phyloP scores from a whole-genome alignment of 2,797 vertebrate genomes.

The Peromyscus eremicus region DNA sequence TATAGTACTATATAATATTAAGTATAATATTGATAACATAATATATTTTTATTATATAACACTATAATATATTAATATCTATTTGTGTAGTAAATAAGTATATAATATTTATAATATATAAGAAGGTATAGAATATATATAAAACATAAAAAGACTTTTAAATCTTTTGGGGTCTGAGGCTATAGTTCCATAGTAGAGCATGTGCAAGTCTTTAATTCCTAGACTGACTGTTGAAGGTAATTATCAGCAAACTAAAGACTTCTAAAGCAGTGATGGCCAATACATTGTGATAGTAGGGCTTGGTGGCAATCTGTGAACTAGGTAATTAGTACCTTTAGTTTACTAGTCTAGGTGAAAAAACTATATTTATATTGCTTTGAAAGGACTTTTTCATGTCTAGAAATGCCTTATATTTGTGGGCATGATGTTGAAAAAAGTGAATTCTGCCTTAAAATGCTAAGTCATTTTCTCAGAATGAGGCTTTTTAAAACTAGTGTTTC shows the following conservation, averaged over 20 bases:
- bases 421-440: not conserved
- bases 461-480: not conserved
- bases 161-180: not conserved
- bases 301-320: constrained; percentile 12
- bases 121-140: not conserved
- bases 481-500: not conserved
- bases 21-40: not conserved
- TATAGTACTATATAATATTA: not conserved
- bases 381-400: not conserved
- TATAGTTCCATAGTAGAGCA: not conserved
- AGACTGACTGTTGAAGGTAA: not conserved
- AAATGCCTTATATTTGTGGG: not conserved
- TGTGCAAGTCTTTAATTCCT: not conserved
- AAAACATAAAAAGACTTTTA: not conserved
- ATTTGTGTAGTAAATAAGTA: not conserved
- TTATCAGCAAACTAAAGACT: not conserved
- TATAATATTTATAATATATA: not conserved
- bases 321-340: constrained; percentile 28
- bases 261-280: not conserved
- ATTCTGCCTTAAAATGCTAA: not conserved
- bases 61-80: not conserved
- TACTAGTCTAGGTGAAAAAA: not conserved
- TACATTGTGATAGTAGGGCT: not conserved
- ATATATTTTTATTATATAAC: not conserved
- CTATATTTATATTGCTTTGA: constrained; percentile 50